A percentile compares a stretch with the other conserved stretches of the same genome.
These are phyloP conservation scores for Ptychodera flava DNA, from an alignment of 35 echinoderm and acorn worm species.

Conservation along the genomic window DNA sequence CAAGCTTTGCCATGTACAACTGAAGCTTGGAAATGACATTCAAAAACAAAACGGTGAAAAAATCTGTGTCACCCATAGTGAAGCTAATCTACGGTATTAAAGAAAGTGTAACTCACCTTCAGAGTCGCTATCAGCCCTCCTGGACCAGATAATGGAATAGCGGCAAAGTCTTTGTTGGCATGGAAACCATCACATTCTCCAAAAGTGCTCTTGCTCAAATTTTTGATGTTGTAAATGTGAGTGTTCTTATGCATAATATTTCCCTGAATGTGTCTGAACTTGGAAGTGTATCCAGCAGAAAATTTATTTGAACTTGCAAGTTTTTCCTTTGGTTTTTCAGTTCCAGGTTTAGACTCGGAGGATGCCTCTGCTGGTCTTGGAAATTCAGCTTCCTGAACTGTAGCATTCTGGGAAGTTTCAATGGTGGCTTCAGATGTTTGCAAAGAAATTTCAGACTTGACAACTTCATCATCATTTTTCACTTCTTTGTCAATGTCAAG, in stretches of 20 bases:
- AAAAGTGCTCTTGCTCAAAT: constrained; percentile 68
- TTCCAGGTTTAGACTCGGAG: too few relatives aligned
- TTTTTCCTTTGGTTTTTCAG: too few relatives aligned
- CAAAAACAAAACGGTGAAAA: too few relatives aligned
- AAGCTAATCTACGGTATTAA: too few relatives aligned
- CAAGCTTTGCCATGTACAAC: too few relatives aligned
- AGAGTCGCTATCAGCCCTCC: constrained; percentile 75
- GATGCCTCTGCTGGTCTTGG: not conserved
- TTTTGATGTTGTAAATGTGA: constrained; percentile 64
- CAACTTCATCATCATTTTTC: too few relatives aligned
- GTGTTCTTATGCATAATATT: constrained; percentile 37
- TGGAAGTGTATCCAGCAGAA: constrained; percentile 34
- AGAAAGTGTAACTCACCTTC: too few relatives aligned
- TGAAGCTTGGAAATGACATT: too few relatives aligned
- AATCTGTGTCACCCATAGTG: too few relatives aligned
- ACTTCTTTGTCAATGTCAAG: too few relatives aligned
- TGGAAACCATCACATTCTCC: constrained; percentile 98
- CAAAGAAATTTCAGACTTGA: too few relatives aligned
- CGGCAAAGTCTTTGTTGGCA: constrained; percentile 77
- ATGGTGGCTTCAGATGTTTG: not conserved
- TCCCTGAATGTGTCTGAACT: constrained; percentile 61
- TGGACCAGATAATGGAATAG: constrained; percentile 63
- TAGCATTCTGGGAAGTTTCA: not conserved
- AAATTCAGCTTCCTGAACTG: not conserved
- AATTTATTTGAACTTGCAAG: constrained; percentile 22